Percentiles rank a stretch among this genome's conserved stretches.
Conservation (phyloP, 2,888 invertebrate species). For the Eurytoma adleriae region DNA sequence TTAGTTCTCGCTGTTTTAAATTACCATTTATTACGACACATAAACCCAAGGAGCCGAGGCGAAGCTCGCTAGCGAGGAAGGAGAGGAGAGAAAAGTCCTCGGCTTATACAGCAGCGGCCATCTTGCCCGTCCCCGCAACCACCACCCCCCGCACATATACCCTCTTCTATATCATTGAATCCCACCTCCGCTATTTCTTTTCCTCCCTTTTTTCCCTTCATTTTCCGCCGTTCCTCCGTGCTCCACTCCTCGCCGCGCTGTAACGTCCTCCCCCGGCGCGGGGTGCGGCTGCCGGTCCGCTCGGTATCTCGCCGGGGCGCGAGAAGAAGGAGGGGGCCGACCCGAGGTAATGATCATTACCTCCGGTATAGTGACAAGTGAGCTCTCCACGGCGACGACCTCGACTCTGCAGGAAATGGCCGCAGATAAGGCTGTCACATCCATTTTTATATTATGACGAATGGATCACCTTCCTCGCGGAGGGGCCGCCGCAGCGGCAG, state of each 20-base stretch:
- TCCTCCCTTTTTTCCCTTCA: slow-evolving; percentile 54
- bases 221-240: slow-evolving; percentile 46
- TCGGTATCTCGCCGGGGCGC: slow-evolving; percentile 35
- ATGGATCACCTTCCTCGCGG: slow-evolving; percentile 68
- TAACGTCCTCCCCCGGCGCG: slow-evolving; percentile 17
- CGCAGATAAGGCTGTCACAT: slow-evolving; percentile 74
- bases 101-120: slow-evolving; percentile 68
- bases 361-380: slow-evolving; percentile 75
- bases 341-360: slow-evolving; percentile 74
- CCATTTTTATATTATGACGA: slow-evolving; percentile 74
- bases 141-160: neutral
- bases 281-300: slow-evolving; percentile 28
- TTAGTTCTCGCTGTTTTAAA: slow-evolving; percentile 77
- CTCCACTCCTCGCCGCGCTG: neutral
- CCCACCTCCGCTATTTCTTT: slow-evolving; percentile 45
- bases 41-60: slow-evolving; percentile 66
- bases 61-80: neutral
- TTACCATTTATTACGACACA: slow-evolving; percentile 76
- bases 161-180: slow-evolving; percentile 53
- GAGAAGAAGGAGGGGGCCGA: slow-evolving; percentile 39
- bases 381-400: slow-evolving; percentile 61
- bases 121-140: slow-evolving; percentile 67
- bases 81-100: slow-evolving; percentile 18
- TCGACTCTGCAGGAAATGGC: slow-evolving; percentile 72
- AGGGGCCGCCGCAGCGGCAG: neutral